phyloP scores from a whole-genome alignment of 1,140 invertebrate genomes.

The Drosophila pseudoananassae region DNA sequence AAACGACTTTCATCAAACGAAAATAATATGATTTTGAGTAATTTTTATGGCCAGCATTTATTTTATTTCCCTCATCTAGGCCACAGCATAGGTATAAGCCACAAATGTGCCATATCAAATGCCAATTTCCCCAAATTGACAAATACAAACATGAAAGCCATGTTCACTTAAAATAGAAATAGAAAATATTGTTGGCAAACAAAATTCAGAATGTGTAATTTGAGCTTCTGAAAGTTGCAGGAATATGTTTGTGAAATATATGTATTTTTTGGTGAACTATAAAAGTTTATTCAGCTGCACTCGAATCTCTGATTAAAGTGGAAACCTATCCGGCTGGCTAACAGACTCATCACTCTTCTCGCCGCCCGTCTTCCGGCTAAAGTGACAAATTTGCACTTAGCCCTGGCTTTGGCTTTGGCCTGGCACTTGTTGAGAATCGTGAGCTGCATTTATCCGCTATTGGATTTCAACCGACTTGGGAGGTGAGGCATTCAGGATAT shows the following conservation, averaged over 20 bases:
- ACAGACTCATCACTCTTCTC: constrained; percentile 39
- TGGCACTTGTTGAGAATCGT: constrained; percentile 75
- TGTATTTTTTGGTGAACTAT: constrained; percentile 16
- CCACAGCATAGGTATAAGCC: neutral
- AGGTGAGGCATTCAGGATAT: constrained; percentile 3
- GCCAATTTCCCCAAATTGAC: constrained; percentile 35
- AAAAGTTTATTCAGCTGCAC: constrained; percentile 27
- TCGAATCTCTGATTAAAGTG: constrained; percentile 21
- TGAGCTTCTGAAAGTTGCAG: constrained; percentile 11
- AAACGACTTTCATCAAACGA: constrained; percentile 4
- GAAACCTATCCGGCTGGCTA: constrained; percentile 41
- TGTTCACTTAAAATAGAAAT: constrained; percentile 1
- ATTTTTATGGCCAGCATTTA: neutral
- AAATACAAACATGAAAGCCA: constrained; percentile 43
- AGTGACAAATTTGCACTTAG: constrained; percentile 74
- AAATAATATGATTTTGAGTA: neutral
- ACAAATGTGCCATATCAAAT: constrained; percentile 24
- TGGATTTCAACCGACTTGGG: constrained; percentile 54
- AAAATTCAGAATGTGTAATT: constrained; percentile 17
- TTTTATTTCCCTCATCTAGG: neutral
- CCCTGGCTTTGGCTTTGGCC: constrained; percentile 4
- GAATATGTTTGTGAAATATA: neutral
- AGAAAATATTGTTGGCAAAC: neutral
- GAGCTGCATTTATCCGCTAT: constrained; percentile 71
- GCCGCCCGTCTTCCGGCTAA: constrained; percentile 45